Percentiles rank a stretch among this genome's conserved stretches.
phyloP scores from a whole-genome alignment of 2,888 invertebrate genomes.

The Tipula vernalis region DNA sequence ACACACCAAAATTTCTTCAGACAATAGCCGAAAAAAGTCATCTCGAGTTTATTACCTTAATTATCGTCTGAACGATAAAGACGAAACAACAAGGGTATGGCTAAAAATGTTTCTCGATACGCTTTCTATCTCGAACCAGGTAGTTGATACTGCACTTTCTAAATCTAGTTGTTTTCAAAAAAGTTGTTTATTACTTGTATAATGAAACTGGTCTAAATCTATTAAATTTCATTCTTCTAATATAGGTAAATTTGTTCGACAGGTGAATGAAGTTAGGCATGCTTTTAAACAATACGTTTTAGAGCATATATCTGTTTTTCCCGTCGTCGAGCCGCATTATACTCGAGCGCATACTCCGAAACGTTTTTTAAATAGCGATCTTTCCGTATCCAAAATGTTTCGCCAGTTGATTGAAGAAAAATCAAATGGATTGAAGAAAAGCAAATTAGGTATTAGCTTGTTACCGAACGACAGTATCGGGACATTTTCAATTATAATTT shows the following conservation, averaged over 20 bases:
- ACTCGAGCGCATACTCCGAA: neutral
- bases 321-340: neutral
- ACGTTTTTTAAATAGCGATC: neutral
- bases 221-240: too few species aligned
- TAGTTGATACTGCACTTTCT: neutral
- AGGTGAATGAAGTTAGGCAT: too few species aligned
- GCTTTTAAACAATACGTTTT: too few species aligned
- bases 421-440: neutral
- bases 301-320: neutral
- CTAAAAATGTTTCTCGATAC: neutral
- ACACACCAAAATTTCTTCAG: too few species aligned
- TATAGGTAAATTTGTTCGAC: too few species aligned
- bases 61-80: neutral
- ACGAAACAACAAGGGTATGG: neutral
- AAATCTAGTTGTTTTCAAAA: too few species aligned
- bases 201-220: too few species aligned
- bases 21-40: too few species aligned
- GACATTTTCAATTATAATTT: neutral
- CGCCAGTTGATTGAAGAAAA: too few species aligned
- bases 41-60: neutral
- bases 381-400: neutral
- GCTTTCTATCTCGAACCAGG: too few species aligned
- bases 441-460: neutral
- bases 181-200: too few species aligned
- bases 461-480: neutral